Evolutionary conservation across 2,888 invertebrate species (phyloP), one percentile per base, ranked within the genome.

Genomic region (Drosophila dives): DNA sequence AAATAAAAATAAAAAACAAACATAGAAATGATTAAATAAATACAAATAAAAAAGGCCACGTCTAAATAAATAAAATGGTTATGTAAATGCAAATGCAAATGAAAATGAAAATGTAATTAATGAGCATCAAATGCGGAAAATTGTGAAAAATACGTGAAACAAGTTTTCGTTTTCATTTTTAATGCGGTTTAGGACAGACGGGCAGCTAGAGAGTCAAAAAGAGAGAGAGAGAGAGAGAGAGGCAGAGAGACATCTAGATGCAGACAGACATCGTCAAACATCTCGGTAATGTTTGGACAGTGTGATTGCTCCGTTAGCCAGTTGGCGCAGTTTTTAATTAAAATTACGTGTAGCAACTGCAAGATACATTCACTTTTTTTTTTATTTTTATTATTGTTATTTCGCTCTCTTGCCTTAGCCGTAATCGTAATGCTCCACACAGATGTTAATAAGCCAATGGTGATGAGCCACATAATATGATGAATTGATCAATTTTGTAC

Each of bases 41-140:
- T n/a, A 53, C 20, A 51, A 51, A 64, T 61, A 48, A 76, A 64
- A 64, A 64, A 73, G 65, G 53, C 58, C 64, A 62, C 23, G 33
- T 50, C 26, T 7, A 76, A 63, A 76, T 77, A 64, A 69, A 60
- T 77, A 64, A 86, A 84, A 84, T 83, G 80, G 72, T 87, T 85
- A 85, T 85, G 85, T 84, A 85, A 86, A 74, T 77, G 77, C 50
- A 67, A 84, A 83, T 72, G 75, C 67, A 75, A 84, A 77, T 84
- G 82, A 73, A 84, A 84, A 84, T 84, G 82, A 75, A 84, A 84
- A 84, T 85, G 87, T 84, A 85, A 85, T 85, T 85, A 85, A 85
- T 86, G 87, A 86, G 84, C 85, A 80, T 78, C 74, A 86, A 86
- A 84, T 83, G 83, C 86, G 86, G 86, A 86, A 84, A 84, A 86